Evolutionary conservation across 1,140 invertebrate genomes (phyloP), one percentile per base, ranked within the genome.

Genomic region (Hermetia illucens): DNA sequence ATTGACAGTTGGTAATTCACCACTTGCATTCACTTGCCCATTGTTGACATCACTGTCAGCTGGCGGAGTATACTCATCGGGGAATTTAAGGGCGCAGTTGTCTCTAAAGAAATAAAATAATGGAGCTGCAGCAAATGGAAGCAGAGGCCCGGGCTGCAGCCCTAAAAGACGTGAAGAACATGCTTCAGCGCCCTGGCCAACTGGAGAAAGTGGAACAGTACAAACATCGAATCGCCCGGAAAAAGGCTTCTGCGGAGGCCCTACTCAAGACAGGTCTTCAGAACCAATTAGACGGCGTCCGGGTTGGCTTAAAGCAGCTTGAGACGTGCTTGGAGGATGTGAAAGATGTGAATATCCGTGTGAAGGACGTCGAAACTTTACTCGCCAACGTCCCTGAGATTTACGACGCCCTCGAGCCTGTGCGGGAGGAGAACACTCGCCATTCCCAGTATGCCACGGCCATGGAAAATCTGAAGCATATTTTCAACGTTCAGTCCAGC

Each of bases 251-350:
- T 5, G 88, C 95, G 18, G 94, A 98, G 65, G 89, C 92, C 10
- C 86, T 95, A 73, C 62, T 98, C 13, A 96, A 98, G 65, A 95
- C 91, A n/a, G 90, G 91, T 5, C 90, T 98, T 68, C 93, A 98
- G 64, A 91, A 89, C 51, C 93, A 98, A 64, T 61, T 98, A 25
- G 94, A 98, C 66, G 93, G 92, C 1, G 93, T 98, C 0, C 73
- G 83, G 49, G 82, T 88, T 9, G 94, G 93, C 0, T 72, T 98
- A n/a, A 80, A 83, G 52, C 86, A 96, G 55, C 63, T 98, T 12
- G 74, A 88, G 48, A 72, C 73, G 20, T 84, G 87, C 29, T 63
- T 90, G 17, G 71, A 82, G 50, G 88, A 92, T 66, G 82, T 96
- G 5, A 81, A 86, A 51, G 64, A 84, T 61, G 82, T 86, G 41